Conservation (phyloP, 2,797 vertebrate genomes). For the Steatocranus sp. region DNA sequence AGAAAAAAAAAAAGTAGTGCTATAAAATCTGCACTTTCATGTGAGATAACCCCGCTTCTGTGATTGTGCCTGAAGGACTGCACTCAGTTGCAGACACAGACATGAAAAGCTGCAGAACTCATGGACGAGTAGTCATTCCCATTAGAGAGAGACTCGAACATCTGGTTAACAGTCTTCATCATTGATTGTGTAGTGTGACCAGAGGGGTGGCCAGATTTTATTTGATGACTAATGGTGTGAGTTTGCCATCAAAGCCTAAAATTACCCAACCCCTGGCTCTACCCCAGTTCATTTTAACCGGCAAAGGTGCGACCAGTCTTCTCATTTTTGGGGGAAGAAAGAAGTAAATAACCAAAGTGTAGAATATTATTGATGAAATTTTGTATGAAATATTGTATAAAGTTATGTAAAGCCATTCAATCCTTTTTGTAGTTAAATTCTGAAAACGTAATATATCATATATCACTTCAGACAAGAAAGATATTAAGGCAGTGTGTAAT, state of each 20-base stretch:
- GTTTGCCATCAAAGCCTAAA: not conserved
- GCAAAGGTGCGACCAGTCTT: not conserved
- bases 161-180: not conserved
- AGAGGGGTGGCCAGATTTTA: not conserved
- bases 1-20: no score
- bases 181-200: not conserved
- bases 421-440: not conserved
- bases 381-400: not conserved
- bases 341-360: not conserved
- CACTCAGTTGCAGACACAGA: not conserved
- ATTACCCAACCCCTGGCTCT: not conserved
- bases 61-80: not conserved
- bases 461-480: constrained; percentile 1
- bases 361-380: not conserved
- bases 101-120: not conserved
- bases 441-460: not conserved
- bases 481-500: constrained; percentile 12
- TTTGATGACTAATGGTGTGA: not conserved
- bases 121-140: not conserved
- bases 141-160: not conserved
- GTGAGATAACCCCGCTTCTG: not conserved
- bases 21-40: not conserved
- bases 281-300: not conserved
- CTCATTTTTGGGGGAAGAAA: not conserved
- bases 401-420: not conserved